These are phyloP conservation scores for Yponomeuta sedellus DNA, from an alignment of 2,888 invertebrate species.

Conservation along the genomic window DNA sequence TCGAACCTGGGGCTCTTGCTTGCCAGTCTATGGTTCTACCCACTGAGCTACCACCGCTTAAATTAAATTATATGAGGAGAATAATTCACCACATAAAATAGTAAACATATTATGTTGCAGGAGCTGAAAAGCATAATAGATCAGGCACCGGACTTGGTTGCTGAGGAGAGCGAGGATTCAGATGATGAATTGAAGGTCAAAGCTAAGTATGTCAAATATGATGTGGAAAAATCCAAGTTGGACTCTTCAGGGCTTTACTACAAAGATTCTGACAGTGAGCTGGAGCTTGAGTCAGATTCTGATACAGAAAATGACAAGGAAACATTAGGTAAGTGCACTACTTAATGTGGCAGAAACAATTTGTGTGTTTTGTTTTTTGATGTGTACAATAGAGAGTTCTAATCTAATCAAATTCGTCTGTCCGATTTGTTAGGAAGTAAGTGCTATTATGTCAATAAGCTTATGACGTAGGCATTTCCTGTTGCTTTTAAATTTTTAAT, in stretches of 20 bases:
- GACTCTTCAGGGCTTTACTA: conserved; percentile 84
- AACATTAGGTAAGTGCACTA: conserved; percentile 61
- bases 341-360: background rate
- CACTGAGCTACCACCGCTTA: too few relatives aligned
- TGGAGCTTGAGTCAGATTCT: conserved; percentile 76
- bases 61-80: too few relatives aligned
- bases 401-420: too few relatives aligned
- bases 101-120: conserved; percentile 32
- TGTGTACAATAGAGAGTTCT: too few relatives aligned
- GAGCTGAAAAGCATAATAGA: conserved; percentile 75
- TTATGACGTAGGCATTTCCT: too few relatives aligned
- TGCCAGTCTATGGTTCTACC: too few relatives aligned
- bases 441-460: too few relatives aligned
- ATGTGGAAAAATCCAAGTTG: conserved; percentile 79
- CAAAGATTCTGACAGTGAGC: conserved; percentile 79
- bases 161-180: conserved; percentile 80
- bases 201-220: conserved; percentile 77
- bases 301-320: conserved; percentile 75
- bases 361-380: too few relatives aligned
- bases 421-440: too few relatives aligned
- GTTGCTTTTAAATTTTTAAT: too few relatives aligned
- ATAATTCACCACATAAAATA: too few relatives aligned
- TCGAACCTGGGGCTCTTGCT: too few relatives aligned
- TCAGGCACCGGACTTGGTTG: conserved; percentile 80
- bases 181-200: conserved; percentile 72